phyloP scores from a whole-genome alignment of 1,140 invertebrate species.

The Drosophila mojavensis region DNA sequence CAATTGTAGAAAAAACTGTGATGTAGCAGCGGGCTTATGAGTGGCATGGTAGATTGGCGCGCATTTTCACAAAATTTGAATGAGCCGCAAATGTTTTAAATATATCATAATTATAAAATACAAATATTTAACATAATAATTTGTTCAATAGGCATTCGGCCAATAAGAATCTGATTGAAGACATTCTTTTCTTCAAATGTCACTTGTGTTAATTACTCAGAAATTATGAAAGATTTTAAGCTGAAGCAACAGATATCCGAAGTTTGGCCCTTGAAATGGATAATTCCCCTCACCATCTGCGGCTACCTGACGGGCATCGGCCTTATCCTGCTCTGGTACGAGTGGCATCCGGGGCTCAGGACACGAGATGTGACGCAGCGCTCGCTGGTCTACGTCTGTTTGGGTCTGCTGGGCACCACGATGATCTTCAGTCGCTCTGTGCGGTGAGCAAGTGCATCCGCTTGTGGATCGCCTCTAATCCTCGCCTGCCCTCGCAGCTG shows the following conservation, averaged over 20 bases:
- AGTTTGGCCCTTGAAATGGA: slow-evolving; percentile 42
- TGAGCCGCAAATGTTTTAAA: not conserved
- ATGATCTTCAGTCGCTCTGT: slow-evolving; percentile 38
- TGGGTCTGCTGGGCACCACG: slow-evolving; percentile 5
- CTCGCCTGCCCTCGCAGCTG: slow-evolving; percentile 84
- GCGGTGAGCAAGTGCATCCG: slow-evolving; percentile 36
- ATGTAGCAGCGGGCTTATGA: no score
- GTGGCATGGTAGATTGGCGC: no score
- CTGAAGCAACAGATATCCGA: not conserved
- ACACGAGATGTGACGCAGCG: slow-evolving; percentile 19
- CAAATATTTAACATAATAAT: no score
- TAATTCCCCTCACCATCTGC: slow-evolving; percentile 25
- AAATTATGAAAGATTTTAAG: slow-evolving; percentile 11
- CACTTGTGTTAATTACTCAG: not conserved
- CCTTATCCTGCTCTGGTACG: slow-evolving; percentile 37
- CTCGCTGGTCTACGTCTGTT: slow-evolving; percentile 25
- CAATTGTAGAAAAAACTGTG: no score
- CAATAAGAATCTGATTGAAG: not conserved
- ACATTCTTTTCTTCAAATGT: not conserved
- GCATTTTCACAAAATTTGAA: no score
- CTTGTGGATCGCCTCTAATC: slow-evolving; percentile 40
- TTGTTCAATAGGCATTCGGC: no score
- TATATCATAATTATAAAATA: no score
- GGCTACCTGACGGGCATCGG: slow-evolving; percentile 45
- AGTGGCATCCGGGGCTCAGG: slow-evolving; percentile 34